A percentile compares a stretch with the other conserved stretches of the same genome.
Conservation (phyloP, 2,113 vertebrate species). For the Eonycteris spelaea region DNA sequence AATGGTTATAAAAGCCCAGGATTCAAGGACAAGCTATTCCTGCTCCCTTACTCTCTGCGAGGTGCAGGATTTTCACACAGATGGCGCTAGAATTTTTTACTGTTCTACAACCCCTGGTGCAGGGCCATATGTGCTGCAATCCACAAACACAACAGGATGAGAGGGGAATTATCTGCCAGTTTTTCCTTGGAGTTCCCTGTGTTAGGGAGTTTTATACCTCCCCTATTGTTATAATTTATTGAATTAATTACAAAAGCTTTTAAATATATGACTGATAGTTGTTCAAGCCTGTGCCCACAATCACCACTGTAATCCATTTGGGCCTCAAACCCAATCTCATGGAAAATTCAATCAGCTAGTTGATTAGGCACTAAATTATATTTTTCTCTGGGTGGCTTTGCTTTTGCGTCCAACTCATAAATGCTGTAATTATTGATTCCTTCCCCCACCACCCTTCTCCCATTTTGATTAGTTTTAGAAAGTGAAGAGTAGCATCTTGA, state of each 20-base stretch:
- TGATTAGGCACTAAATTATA: slow-evolving; percentile 79
- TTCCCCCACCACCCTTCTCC: not conserved
- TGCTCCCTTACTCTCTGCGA: not conserved
- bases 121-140: slow-evolving; percentile 57
- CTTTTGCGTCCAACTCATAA: slow-evolving; percentile 63
- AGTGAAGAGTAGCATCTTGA: not conserved
- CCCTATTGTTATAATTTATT: slow-evolving; percentile 72
- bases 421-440: slow-evolving; percentile 15
- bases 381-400: slow-evolving; percentile 65
- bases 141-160: not conserved
- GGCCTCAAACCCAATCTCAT: slow-evolving; percentile 70
- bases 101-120: not conserved
- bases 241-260: slow-evolving; percentile 74
- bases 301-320: slow-evolving; percentile 69
- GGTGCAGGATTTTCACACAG: slow-evolving; percentile 62
- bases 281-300: slow-evolving; percentile 62
- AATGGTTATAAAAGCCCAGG: slow-evolving; percentile 37
- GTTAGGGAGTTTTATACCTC: slow-evolving; percentile 62
- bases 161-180: slow-evolving; percentile 13
- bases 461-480: slow-evolving; percentile 42
- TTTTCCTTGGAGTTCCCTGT: slow-evolving; percentile 46
- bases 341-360: slow-evolving; percentile 80
- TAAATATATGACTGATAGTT: slow-evolving; percentile 63
- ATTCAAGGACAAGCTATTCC: slow-evolving; percentile 60
- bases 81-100: slow-evolving; percentile 41